Conservation (phyloP, 2,113 vertebrate genomes). For the Dasyornis broadbenti region DNA sequence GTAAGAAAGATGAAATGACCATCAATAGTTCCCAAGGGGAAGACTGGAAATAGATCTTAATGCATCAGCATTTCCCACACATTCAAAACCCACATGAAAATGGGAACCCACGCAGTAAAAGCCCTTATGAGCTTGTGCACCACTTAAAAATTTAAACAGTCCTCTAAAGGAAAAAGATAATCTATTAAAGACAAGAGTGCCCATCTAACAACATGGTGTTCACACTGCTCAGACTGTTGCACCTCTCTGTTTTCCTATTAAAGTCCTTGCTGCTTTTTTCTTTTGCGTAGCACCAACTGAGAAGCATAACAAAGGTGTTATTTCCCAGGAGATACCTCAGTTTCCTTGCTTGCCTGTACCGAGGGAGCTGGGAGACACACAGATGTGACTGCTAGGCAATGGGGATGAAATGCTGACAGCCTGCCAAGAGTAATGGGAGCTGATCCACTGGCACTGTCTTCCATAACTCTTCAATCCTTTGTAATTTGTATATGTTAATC, state of each 20-base stretch:
- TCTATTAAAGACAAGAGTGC: not conserved
- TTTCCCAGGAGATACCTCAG: not conserved
- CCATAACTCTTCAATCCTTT: not conserved
- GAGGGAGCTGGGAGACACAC: not conserved
- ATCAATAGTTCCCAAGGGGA: slow-evolving; percentile 32
- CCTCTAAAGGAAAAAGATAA: not conserved
- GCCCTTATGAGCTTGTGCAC: not conserved
- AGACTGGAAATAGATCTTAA: slow-evolving; percentile 44
- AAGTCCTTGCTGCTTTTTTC: not conserved
- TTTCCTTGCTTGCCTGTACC: not conserved
- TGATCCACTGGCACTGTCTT: not conserved
- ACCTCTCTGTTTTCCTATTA: not conserved
- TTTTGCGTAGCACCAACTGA: not conserved
- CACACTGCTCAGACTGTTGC: not conserved
- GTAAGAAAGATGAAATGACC: slow-evolving; percentile 69
- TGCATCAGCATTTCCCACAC: not conserved
- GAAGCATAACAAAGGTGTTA: not conserved
- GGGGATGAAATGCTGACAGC: not conserved
- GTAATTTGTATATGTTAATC: not conserved
- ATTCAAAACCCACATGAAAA: slow-evolving; percentile 22
- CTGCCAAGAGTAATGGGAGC: not conserved
- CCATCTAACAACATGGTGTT: not conserved
- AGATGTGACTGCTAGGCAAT: not conserved
- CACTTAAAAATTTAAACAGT: slow-evolving; percentile 3
- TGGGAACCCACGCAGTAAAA: not conserved